Evolutionary conservation across 1,140 invertebrate species (phyloP), one percentile per base, ranked within the genome.

Genomic region (Melipona quadrifasciata): DNA sequence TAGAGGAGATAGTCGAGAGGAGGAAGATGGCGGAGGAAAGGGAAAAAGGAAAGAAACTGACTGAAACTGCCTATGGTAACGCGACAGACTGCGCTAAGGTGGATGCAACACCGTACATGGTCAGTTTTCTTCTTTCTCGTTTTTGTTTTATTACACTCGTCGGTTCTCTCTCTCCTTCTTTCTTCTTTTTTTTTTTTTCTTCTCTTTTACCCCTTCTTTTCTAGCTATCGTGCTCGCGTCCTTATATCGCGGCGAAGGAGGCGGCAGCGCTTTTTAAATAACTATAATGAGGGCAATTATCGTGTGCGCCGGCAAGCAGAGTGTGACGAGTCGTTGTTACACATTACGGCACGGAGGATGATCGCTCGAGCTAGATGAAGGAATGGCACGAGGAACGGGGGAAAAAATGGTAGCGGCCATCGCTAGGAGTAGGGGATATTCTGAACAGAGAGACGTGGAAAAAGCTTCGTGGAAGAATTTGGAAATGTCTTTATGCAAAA

Each of bases 261-360:
- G 85, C 78, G 72, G 87, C 88, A 80, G 84, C 68, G 90, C 89
- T 94, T 94, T 94, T 93, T 92, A 94, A 93, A 94, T 94, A 94
- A 94, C 92, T 92, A 93, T 94, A 94, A 94, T 94, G 93, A 94
- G 92, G 84, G 93, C 92, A 94, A 94, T 94, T 94, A 93, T 94
- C 93, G 92, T 94, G 93, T 92, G 93, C 93, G 91, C 92, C 85
- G 90, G 83, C 92, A 93, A 94, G 93, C 93, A 94, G 93, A 94
- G 93, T 94, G 93, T 93, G 92, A 94, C 93, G 93, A 93, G 92
- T 93, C 91, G 93, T 92, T 93, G 91, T 92, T 91, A 91, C 84
- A 91, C 91, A 93, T 93, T 91, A 90, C 87, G 89, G 90, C 89
- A 93, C 86, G 90, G 83, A 87, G 89, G 86, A 89, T 79, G 86